These are phyloP conservation scores for Drosophila kambysellisi DNA, from an alignment of 2,888 invertebrate genomes.

Conservation along the genomic window DNA sequence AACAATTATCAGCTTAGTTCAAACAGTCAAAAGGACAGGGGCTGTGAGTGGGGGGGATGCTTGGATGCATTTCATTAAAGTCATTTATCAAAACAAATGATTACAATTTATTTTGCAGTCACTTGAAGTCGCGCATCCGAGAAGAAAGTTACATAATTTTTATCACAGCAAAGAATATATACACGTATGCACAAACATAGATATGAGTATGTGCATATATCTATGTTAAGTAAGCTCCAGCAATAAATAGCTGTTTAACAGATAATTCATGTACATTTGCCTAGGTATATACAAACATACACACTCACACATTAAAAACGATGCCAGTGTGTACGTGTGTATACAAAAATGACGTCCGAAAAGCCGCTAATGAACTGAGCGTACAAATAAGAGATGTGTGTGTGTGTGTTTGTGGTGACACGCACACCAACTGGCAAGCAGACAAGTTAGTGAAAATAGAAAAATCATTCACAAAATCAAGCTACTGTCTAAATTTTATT, in stretches of 20 bases:
- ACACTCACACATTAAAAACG: constrained; percentile 6
- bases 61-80: constrained; percentile 6
- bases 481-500: constrained; percentile 1
- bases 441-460: constrained; percentile 22
- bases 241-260: constrained; percentile 21
- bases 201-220: neutral
- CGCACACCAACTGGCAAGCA: constrained; percentile 43
- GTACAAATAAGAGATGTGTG: constrained; percentile 38
- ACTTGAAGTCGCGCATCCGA: constrained; percentile 37
- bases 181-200: neutral
- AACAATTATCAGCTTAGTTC: neutral
- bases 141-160: constrained; percentile 36
- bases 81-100: constrained; percentile 21
- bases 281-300: constrained; percentile 7
- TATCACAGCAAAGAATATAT: constrained; percentile 12
- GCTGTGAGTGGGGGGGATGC: neutral
- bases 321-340: constrained; percentile 21
- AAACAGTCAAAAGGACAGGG: neutral
- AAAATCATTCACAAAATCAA: constrained; percentile 30
- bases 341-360: constrained; percentile 60
- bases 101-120: constrained; percentile 9
- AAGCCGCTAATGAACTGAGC: constrained; percentile 66
- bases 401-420: constrained; percentile 24
- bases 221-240: constrained; percentile 17
- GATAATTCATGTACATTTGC: constrained; percentile 10